Evolutionary conservation across 2,888 invertebrate genomes (phyloP), one percentile per base, ranked within the genome.

Genomic region (Saturnia pavonia): DNA sequence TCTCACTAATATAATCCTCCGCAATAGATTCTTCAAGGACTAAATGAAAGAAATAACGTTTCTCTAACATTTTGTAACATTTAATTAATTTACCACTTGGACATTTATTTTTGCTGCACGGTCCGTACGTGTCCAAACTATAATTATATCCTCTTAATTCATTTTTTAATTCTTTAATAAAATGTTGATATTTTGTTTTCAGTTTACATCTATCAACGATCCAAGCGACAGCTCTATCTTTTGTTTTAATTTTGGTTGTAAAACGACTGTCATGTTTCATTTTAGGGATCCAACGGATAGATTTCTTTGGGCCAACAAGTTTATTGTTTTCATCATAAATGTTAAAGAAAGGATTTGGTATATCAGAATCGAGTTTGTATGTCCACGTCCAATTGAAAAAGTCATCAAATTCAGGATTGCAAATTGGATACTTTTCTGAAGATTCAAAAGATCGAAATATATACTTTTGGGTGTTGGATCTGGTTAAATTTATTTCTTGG

Each of bases 361-460:
- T 82, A 70, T 90, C 90, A 0, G 92, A 92, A 71, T 88, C 82
- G 1, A 91, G 76, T 80, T 85, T 91, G 27, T 92, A 94, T 0
- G 92, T 91, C 93, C 93, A 92, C 0, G 93, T 92, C 88, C 85
- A 88, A 70, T 93, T 93, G 70, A 94, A 94, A 72, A 92, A 94
- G 42, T 86, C 71, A 7, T 92, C 90, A 34, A 87, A 88, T 8
- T 77, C 74, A 0, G 79, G 75, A 70, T 89, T 78, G 71, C 94
- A 94, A 0, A 92, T 60, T 0, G 91, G 85, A 74, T 86, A 82
- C 25, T 82, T 82, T 9, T 84, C 84, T 0, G 91, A 76, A 0
- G 93, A 82, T 69, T 90, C 89, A 12, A 85, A 77, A 1, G 91
- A 89, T 69, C 87, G 81, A 70, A 92, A 92, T 68, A 94, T 85